Conservation (phyloP, 2,113 vertebrate species). For the Microtus richardsoni region DNA sequence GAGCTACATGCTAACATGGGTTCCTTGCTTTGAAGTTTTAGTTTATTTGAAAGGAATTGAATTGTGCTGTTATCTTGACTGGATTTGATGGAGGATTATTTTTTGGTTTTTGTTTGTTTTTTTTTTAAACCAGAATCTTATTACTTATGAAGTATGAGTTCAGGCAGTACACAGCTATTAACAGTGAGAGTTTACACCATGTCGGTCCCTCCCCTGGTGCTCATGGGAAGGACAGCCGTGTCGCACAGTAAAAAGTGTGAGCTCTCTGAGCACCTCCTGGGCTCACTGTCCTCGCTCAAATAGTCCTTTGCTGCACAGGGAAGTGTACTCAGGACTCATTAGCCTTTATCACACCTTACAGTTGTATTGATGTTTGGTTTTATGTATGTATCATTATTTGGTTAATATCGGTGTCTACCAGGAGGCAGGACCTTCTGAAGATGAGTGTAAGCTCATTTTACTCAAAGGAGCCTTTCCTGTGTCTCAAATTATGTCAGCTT, state of each 20-base stretch:
- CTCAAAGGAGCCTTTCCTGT: not conserved
- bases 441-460: slow-evolving; percentile 16
- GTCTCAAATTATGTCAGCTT: not conserved
- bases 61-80: not conserved
- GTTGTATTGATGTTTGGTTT: not conserved
- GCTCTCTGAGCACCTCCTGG: not conserved
- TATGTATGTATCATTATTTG: not conserved
- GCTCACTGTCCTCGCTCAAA: not conserved
- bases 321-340: not conserved
- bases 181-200: not conserved
- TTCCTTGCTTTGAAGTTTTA: slow-evolving; percentile 5
- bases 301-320: not conserved
- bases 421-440: slow-evolving; percentile 41
- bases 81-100: not conserved
- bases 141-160: not conserved
- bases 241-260: not conserved
- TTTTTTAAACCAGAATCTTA: not conserved
- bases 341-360: not conserved
- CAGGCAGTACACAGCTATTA: not conserved
- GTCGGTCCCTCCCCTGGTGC: not conserved
- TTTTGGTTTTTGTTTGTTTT: no score
- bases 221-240: not conserved
- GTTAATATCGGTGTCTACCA: not conserved
- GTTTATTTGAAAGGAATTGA: not conserved
- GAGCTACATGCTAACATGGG: not conserved